Evolutionary conservation across 2,797 vertebrate species (phyloP).

Genomic region (Coregonus ussuriensis): DNA sequence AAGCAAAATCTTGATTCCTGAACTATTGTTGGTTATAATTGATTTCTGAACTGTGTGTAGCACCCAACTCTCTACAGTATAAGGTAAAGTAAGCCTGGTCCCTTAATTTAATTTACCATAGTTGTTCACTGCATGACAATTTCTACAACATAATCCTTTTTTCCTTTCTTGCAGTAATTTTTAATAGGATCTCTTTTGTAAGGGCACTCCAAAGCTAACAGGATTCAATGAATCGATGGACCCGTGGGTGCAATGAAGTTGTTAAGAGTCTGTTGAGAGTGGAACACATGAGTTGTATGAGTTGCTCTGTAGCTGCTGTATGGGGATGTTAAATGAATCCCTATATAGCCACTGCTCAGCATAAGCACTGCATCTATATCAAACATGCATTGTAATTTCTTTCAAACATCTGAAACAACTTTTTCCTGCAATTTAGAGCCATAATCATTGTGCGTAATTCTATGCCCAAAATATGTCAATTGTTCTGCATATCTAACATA

Average conservation of each 20-base stretch:
- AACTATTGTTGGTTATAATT: neutral
- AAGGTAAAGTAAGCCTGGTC: neutral
- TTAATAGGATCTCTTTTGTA: conserved; percentile 31
- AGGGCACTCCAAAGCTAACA: conserved; percentile 23
- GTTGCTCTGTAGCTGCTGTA: neutral
- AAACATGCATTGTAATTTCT: neutral
- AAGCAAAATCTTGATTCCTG: neutral
- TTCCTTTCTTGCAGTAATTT: conserved; percentile 1
- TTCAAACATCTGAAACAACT: too few species aligned
- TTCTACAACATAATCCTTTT: neutral
- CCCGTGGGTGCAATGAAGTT: conserved; percentile 10
- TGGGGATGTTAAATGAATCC: neutral
- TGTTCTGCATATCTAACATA: too few species aligned
- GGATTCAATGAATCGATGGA: conserved; percentile 37
- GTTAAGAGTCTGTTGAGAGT: neutral
- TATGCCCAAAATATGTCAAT: too few species aligned
- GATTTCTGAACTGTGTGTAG: neutral
- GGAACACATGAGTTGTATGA: neutral
- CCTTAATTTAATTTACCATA: neutral
- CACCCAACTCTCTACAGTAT: neutral
- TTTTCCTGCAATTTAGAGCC: too few species aligned
- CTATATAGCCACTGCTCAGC: neutral
- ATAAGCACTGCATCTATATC: neutral
- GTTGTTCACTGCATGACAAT: neutral
- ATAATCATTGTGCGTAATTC: too few species aligned